These are phyloP conservation scores for Podargus strigoides DNA, from an alignment of 2,797 vertebrate genomes.

Conservation along the genomic window DNA sequence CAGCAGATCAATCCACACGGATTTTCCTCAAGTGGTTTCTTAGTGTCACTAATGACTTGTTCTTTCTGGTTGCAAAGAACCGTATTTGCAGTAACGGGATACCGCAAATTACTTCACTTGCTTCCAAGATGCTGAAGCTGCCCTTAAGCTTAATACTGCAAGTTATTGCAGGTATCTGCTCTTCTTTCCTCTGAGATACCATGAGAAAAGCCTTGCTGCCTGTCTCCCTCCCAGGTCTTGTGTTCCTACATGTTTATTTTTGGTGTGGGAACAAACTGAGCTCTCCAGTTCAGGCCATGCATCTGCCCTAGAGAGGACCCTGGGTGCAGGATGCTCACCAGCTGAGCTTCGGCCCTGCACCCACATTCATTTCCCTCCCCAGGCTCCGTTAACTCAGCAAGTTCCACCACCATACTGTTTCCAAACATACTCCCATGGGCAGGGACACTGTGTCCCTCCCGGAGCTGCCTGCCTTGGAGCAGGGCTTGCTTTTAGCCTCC, in stretches of 20 bases:
- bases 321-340: background rate
- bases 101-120: constrained; percentile 15
- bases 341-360: background rate
- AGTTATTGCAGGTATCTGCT: constrained; percentile 36
- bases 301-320: background rate
- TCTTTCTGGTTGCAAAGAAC: constrained; percentile 6
- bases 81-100: background rate
- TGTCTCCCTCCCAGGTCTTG: background rate
- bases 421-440: background rate
- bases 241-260: background rate
- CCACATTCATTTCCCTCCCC: background rate
- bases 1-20: background rate
- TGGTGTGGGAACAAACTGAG: background rate
- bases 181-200: background rate
- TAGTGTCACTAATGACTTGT: background rate
- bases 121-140: constrained; percentile 29
- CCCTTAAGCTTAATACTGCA: constrained; percentile 31
- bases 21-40: constrained; percentile 43
- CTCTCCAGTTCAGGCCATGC: background rate
- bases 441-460: background rate
- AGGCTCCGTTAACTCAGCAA: background rate
- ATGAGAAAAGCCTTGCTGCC: constrained; percentile 22
- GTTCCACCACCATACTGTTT: background rate
- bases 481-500: background rate
- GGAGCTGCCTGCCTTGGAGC: background rate